Base-by-base conservation (phyloP, 2,113 vertebrate species). In the Synodontis membranacea region DNA sequence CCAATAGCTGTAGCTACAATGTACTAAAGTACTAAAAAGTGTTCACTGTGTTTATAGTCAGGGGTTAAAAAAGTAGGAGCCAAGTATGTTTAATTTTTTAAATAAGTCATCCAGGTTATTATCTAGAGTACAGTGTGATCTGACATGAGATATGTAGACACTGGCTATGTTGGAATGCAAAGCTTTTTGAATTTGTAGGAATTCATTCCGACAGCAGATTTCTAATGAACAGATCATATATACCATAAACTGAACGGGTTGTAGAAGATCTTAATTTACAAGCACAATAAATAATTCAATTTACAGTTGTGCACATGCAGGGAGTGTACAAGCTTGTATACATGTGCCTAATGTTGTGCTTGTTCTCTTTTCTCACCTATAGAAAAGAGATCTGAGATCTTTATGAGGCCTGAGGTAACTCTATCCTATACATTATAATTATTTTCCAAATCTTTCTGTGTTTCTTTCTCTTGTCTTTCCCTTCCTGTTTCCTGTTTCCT, bases 401-500 rank as follows among this genome's bases (percentile, higher is more conserved):
- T 19, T 44, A 19, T 56, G 4, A 87, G 8, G 3, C 34, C 54
- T 56, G 25, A 80, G 54, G 88, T 88, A 74, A 74, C 74, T 64
- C 8, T 85, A 15, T 25, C 7, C 8, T 42, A 66, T 31, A 1
- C 4, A 11, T 28, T 28, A 39, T 37, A 75, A 11, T 48, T 34
- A 66, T 56, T 56, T 25, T 44, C 19, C 15, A 54, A 28, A 12
- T 62, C 62, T 28, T 31, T 72, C 11, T 72, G 9, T 48, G 23
- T 48, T 84, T 64, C n/a, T 48, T 44, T 52, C 3, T 82, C 25
- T 58, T 54, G n/a, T n/a, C n/a, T n/a, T n/a, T n/a, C n/a, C 52
- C 82, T 86, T 89, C 14, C 42, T 31, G 2, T 10, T 54, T n/a
- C n/a, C n/a, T n/a, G n/a, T n/a, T 79, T 66, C 54, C 64, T 87